Base-by-base conservation (phyloP, 2,888 invertebrate species). In the Yponomeuta sedellus region DNA sequence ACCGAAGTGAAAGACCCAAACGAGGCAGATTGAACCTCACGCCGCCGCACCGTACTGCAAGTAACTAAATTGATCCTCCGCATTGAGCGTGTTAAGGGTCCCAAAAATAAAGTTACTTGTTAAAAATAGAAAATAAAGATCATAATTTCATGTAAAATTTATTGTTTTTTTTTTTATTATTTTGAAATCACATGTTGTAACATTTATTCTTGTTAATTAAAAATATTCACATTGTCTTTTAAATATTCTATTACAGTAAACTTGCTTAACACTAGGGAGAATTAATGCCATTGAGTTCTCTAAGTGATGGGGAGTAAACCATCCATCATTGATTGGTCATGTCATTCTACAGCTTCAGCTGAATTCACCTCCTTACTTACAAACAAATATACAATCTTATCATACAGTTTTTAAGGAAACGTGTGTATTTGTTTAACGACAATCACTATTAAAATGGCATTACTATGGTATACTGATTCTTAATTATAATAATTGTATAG, bases 161-260 rank as follows among this genome's bases (percentile, higher is more conserved):
- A 92, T 91, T 89, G 83, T 85, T 86, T 88, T 86, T 86, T 88
- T 86, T 88, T 90, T 92, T 92, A 92, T 93, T 93, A 93, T 93
- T 92, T 92, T 92, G 90, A 92, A 92, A 92, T 92, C 89, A 91
- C 91, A 92, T 91, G 88, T 90, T 86, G 86, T 90, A 91, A 91
- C 92, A 92, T 93, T 93, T 92, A 93, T 93, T 81, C 90, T 93
- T 91, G 89, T 88, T 91, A 92, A 92, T 92, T 93, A 93, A 92
- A 92, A 92, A 92, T 92, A 92, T 93, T 93, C 92, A 93, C 93
- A 93, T 92, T 93, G 91, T 92, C 91, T 91, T 92, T 92, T 89
- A 88, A 91, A 91, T 92, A 92, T 91, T 92, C 92, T 92, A 92
- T 92, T 91, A 89, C 89, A 86, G 92, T 91, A 88, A 83, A 88